A percentile compares a stretch with the other conserved stretches of the same genome.
These are phyloP conservation scores for Agriotes lineatus DNA, from an alignment of 2,888 invertebrate genomes.

Conservation along the genomic window DNA sequence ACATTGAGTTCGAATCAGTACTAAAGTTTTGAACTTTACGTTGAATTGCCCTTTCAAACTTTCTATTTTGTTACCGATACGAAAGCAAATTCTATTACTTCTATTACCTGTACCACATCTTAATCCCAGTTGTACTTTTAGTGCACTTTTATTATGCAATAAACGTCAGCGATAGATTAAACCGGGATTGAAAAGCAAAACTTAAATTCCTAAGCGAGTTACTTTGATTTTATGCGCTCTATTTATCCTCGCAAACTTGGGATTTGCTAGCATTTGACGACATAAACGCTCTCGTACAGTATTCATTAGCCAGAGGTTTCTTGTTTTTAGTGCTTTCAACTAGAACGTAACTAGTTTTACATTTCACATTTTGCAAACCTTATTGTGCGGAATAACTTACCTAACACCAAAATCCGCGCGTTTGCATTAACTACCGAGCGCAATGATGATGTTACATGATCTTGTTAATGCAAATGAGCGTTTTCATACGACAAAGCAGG, in stretches of 20 bases:
- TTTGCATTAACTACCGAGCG: conserved; percentile 18
- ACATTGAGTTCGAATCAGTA: no score
- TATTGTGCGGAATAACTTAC: conserved; percentile 31
- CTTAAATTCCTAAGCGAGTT: conserved; percentile 19
- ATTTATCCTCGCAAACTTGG: conserved; percentile 20
- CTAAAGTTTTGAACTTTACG: no score
- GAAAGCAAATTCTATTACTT: no score
- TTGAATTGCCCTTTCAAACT: no score
- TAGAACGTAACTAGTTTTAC: conserved; percentile 22
- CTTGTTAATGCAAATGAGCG: conserved; percentile 32
- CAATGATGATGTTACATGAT: conserved; percentile 17
- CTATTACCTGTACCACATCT: no score
- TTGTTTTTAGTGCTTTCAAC: conserved; percentile 28
- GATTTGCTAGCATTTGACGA: conserved; percentile 15
- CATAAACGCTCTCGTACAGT: conserved; percentile 26
- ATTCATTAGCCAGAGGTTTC: conserved; percentile 24
- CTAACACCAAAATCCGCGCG: conserved; percentile 28
- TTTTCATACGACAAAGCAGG: conserved; percentile 29
- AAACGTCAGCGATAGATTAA: no score
- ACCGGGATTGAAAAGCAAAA: background rate
- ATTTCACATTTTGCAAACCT: conserved; percentile 13
- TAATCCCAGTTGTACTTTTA: no score
- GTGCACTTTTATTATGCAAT: no score
- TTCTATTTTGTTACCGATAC: no score
- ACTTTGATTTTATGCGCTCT: conserved; percentile 21